Conservation (phyloP, 2,113 vertebrate species). For the Canis aureus region DNA sequence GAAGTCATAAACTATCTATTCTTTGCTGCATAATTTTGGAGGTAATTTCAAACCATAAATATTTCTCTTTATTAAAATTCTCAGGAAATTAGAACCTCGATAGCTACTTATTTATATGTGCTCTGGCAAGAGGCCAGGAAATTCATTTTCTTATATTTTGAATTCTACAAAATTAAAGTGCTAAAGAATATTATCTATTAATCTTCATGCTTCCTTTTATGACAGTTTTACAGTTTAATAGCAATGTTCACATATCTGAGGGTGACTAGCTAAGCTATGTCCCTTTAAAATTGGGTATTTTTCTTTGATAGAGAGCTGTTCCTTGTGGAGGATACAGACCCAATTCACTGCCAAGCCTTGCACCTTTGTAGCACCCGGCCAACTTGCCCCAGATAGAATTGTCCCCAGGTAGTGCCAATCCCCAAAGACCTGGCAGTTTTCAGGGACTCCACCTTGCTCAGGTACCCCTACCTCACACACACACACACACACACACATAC, state of each 20-base stretch:
- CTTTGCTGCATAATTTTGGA: conserved; percentile 66
- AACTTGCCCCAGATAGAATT: neutral
- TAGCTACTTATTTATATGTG: conserved; percentile 64
- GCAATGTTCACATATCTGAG: neutral
- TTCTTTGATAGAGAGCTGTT: neutral
- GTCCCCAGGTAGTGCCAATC: neutral
- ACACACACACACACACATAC: no score
- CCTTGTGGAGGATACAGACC: neutral
- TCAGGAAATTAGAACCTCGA: conserved; percentile 71
- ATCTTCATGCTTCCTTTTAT: conserved; percentile 42
- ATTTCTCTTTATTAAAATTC: conserved; percentile 74
- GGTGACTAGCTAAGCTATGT: neutral
- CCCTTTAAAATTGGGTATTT: conserved; percentile 36
- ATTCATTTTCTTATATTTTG: conserved; percentile 71
- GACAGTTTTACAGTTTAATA: conserved; percentile 63
- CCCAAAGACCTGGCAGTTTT: neutral
- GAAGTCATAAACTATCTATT: conserved; percentile 75
- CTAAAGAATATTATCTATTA: conserved; percentile 71
- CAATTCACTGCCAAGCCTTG: neutral
- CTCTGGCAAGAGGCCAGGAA: conserved; percentile 56
- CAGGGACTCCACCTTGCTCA: neutral
- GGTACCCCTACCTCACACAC: neutral
- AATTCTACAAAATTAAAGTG: conserved; percentile 75
- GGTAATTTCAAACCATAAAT: conserved; percentile 75
- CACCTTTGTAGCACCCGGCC: neutral